These are phyloP conservation scores for Creontiades dilutus DNA, from an alignment of 2,888 invertebrate species.

Conservation along the genomic window DNA sequence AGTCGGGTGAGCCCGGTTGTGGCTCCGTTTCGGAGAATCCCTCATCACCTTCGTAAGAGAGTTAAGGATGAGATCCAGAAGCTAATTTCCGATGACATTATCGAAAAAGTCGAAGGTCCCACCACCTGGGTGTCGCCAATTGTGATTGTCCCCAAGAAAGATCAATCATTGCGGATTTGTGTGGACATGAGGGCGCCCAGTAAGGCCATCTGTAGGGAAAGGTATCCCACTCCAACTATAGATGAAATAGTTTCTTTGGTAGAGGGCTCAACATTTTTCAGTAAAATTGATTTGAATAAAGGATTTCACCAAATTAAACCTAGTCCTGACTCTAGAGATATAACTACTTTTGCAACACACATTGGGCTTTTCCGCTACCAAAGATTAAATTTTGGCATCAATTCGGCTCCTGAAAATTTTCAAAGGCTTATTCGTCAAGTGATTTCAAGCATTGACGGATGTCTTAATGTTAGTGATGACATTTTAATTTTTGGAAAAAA, in stretches of 20 bases:
- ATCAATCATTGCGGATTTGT: not conserved
- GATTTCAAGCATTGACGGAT: not conserved
- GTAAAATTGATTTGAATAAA: constrained; percentile 33
- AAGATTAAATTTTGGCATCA: constrained; percentile 47
- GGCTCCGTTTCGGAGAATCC: too few species aligned
- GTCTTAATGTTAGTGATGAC: constrained; percentile 17
- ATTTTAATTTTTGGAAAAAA: not conserved
- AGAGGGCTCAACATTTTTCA: not conserved
- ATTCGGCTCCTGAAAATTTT: constrained; percentile 56
- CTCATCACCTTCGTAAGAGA: too few species aligned
- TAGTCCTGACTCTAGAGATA: not conserved
- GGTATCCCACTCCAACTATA: constrained; percentile 50
- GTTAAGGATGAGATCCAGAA: too few species aligned
- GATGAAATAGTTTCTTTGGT: constrained; percentile 32
- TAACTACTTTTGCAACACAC: constrained; percentile 62
- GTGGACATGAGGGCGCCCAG: constrained; percentile 22
- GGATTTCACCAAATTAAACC: constrained; percentile 53
- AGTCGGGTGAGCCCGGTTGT: too few species aligned
- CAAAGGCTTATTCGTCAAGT: constrained; percentile 12
- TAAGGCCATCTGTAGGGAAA: constrained; percentile 57
- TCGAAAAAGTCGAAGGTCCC: too few species aligned
- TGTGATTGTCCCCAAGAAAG: constrained; percentile 18
- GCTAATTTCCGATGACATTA: too few species aligned
- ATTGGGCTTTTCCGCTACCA: constrained; percentile 46
- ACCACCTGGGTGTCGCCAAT: constrained; percentile 47